Evolutionary conservation across 2,113 vertebrate species (phyloP).

Genomic region (Aphyosemion australe): DNA sequence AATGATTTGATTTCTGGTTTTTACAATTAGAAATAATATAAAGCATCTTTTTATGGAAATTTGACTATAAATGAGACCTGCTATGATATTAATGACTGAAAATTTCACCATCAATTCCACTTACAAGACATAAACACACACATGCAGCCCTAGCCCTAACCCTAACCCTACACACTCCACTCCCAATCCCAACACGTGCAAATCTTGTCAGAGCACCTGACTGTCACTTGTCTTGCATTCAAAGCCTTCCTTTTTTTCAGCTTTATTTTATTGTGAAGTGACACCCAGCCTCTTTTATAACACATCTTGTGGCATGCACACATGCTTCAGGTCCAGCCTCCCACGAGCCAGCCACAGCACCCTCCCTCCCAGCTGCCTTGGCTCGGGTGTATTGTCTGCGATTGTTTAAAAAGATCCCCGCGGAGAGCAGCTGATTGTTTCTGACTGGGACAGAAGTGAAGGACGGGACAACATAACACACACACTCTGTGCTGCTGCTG

Average conservation of each 20-base stretch:
- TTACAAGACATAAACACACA: no score
- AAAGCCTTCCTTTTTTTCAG: neutral
- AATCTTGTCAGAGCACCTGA: no score
- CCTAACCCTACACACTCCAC: neutral
- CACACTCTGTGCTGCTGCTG: conserved; percentile 50
- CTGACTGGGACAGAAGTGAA: conserved; percentile 2
- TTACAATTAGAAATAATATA: no score
- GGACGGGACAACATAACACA: neutral
- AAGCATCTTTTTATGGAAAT: neutral
- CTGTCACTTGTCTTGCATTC: conserved; percentile 2
- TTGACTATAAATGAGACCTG: neutral
- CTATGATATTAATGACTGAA: neutral
- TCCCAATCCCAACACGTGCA: neutral
- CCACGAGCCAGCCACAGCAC: conserved; percentile 49
- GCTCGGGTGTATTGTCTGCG: conserved; percentile 35
- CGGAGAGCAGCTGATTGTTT: conserved; percentile 23
- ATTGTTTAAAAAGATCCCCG: conserved; percentile 47
- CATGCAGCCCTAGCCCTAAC: no score
- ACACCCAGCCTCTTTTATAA: conserved; percentile 62
- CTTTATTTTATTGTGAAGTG: conserved; percentile 2
- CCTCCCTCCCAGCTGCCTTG: neutral
- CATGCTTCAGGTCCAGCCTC: conserved; percentile 17
- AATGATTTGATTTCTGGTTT: no score
- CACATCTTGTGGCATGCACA: conserved; percentile 16
- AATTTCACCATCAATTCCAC: neutral